A percentile compares a stretch with the other conserved stretches of the same genome.
Conservation (phyloP, 2,888 invertebrate species). For the Cephus spinipes region DNA sequence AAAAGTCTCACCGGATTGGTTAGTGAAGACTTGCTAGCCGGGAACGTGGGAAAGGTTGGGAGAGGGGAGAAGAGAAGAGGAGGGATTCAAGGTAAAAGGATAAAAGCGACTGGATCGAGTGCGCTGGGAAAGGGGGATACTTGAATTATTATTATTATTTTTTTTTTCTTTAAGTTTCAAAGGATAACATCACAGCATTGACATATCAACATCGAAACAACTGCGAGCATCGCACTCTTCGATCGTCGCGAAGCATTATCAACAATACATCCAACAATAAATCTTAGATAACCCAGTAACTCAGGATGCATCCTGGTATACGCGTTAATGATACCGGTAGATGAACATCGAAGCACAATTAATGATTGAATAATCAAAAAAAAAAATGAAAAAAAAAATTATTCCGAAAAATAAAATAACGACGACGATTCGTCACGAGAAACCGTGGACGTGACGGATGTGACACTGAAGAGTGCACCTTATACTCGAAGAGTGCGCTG, state of each 20-base stretch:
- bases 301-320: no score
- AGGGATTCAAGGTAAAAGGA: background rate
- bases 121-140: constrained; percentile 35
- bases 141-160: constrained; percentile 25
- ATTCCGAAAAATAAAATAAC: no score
- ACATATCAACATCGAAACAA: constrained; percentile 63
- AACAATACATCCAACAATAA: no score
- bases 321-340: no score
- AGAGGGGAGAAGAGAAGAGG: background rate
- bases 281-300: no score
- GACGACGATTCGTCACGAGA: no score
- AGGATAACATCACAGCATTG: constrained; percentile 65
- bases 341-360: no score
- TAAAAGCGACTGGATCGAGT: no score
- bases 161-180: constrained; percentile 47
- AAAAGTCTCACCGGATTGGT: constrained; percentile 21
- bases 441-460: no score
- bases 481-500: constrained; percentile 39
- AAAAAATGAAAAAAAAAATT: no score
- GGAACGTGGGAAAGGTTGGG: constrained; percentile 17
- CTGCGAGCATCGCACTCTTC: constrained; percentile 25
- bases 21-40: constrained; percentile 26
- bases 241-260: background rate
- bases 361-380: no score
- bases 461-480: no score